phyloP scores from a whole-genome alignment of 2,888 invertebrate genomes.

The Melanophora roralis region DNA sequence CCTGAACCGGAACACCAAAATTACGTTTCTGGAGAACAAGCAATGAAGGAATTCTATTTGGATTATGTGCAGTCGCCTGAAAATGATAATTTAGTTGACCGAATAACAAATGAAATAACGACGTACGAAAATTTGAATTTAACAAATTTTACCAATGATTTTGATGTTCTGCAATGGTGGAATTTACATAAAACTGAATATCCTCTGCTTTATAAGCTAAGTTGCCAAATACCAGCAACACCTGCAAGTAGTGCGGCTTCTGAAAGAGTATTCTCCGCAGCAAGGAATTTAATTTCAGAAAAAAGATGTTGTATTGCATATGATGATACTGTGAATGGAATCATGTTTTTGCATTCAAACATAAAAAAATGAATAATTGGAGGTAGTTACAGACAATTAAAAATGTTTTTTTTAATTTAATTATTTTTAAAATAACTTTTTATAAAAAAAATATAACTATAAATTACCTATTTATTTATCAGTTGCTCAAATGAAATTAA shows the following conservation, averaged over 20 bases:
- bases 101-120: neutral
- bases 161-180: neutral
- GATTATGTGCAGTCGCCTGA: neutral
- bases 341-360: no score
- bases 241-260: neutral
- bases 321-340: no score
- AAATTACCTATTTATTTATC: no score
- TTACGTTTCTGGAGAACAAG: neutral
- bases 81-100: neutral
- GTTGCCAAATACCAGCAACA: neutral
- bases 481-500: no score
- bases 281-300: neutral
- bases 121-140: neutral
- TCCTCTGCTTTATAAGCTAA: neutral
- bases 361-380: no score
- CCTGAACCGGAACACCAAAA: neutral
- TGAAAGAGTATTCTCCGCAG: neutral
- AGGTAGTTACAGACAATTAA: no score
- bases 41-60: neutral
- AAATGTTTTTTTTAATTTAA: no score
- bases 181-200: neutral
- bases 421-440: no score
- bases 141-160: no score
- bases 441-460: no score
- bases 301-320: neutral